Base-by-base conservation (phyloP, 2,888 invertebrate genomes). In the Aporophyla lueneburgensis region DNA sequence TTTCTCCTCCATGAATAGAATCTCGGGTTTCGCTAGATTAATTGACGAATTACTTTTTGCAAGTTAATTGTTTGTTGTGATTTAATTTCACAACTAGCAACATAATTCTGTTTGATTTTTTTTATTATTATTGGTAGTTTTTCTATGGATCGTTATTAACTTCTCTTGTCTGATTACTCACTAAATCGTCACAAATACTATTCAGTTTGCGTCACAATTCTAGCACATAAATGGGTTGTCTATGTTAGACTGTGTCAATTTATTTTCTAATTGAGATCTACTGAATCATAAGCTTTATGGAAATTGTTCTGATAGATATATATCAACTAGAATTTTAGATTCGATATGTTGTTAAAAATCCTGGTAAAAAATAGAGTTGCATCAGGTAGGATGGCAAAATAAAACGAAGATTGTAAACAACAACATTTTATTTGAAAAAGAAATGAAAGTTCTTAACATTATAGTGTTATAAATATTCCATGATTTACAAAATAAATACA, bases 391-490 rank as follows among this genome's bases (percentile, higher is more conserved):
- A 12, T 19, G 6, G 12, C 27, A 82, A 80, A 87, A 85, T 81
- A 81, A 89, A 87, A 86, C 71, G 0, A 69, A 5, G 7, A n/a
- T 27, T 65, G n/a, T 63, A 85, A 90, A 85, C 84, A 88, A 83
- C 89, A 89, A 89, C 86, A 84, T 78, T 86, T 87, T 90, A 87
- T 81, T 86, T 85, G 74, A 81, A 89, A 88, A 78, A 72, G 83
- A 89, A 86, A 82, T 78, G 27, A 80, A 59, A 19, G 12, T 49
- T 67, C 75, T 80, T 81, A 84, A 68, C 53, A 74, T 43, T 68
- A 70, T 51, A 72, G 27, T 67, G n/a, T 14, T 54, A 56, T 77
- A 62, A 51, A 33, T 24, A 43, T 75, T 67, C 7, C 43, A 33
- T 67, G 4, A 51, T 46, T 56, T 43, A 78, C 54, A 46, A 33